Evolutionary conservation across 2,888 invertebrate species (phyloP).

Genomic region (Agriopis aurantiaria): DNA sequence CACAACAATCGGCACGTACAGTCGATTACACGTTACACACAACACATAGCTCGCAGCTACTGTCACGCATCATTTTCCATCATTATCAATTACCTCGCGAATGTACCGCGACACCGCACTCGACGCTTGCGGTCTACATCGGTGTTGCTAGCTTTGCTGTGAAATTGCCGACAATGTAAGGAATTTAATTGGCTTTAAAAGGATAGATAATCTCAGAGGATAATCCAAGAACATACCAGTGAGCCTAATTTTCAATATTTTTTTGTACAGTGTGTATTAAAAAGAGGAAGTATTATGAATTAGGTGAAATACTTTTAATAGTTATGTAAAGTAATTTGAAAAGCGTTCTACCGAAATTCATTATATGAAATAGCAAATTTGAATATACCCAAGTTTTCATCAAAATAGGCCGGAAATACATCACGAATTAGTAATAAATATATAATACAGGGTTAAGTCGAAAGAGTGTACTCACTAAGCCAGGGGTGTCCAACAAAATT

Average conservation of each 20-base stretch:
- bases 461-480: too few species aligned
- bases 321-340: too few species aligned
- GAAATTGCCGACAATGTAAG: conserved; percentile 38
- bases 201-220: neutral
- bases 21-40: conserved; percentile 62
- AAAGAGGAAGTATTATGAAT: too few species aligned
- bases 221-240: neutral
- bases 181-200: conserved; percentile 2
- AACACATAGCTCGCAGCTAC: conserved; percentile 78
- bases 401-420: too few species aligned
- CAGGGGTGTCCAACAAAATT: too few species aligned
- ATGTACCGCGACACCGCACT: conserved; percentile 58
- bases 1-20: conserved; percentile 56
- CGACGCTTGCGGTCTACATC: conserved; percentile 59
- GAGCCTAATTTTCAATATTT: neutral
- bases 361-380: too few species aligned
- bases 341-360: too few species aligned
- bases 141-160: conserved; percentile 61
- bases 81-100: conserved; percentile 81
- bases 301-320: too few species aligned
- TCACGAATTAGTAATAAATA: too few species aligned
- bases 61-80: conserved; percentile 83
- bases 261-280: neutral
- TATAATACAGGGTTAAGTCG: too few species aligned
- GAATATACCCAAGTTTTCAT: too few species aligned